Conservation (phyloP, 2,113 vertebrate species). For the Rhabdomys dilectus region DNA sequence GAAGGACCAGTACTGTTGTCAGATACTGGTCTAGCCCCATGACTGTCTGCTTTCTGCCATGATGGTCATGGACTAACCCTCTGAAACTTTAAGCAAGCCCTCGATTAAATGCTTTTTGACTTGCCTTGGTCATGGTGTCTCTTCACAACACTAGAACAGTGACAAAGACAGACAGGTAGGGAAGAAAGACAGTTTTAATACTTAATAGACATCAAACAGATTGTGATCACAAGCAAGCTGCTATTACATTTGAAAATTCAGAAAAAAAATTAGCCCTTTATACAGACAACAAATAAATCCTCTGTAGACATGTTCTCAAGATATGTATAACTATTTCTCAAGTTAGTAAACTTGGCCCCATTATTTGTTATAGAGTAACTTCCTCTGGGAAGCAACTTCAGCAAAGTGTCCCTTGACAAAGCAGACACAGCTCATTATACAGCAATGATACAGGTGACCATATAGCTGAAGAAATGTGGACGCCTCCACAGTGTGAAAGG, state of each 20-base stretch:
- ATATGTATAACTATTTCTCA: not conserved
- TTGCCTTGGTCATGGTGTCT: not conserved
- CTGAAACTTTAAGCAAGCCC: not conserved
- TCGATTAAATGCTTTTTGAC: not conserved
- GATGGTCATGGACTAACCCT: not conserved
- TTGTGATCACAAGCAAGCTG: not conserved
- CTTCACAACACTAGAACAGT: not conserved
- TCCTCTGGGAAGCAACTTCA: slow-evolving; percentile 40
- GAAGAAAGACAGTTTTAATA: not conserved
- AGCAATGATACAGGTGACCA: not conserved
- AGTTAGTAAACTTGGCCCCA: not conserved
- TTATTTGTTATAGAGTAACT: not conserved
- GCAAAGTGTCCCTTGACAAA: not conserved
- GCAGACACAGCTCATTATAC: not conserved
- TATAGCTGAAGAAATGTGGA: not conserved
- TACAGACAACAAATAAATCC: not conserved
- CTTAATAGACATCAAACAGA: not conserved
- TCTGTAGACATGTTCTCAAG: not conserved
- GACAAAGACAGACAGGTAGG: not conserved
- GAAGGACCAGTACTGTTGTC: not conserved
- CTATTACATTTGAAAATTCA: not conserved
- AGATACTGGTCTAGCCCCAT: not conserved
- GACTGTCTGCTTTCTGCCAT: not conserved
- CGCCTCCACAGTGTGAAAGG: not conserved
- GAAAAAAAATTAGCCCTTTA: not conserved